Base-by-base conservation (phyloP, 92 coral and sea anemone species). In the Paramuricea clavata region DNA sequence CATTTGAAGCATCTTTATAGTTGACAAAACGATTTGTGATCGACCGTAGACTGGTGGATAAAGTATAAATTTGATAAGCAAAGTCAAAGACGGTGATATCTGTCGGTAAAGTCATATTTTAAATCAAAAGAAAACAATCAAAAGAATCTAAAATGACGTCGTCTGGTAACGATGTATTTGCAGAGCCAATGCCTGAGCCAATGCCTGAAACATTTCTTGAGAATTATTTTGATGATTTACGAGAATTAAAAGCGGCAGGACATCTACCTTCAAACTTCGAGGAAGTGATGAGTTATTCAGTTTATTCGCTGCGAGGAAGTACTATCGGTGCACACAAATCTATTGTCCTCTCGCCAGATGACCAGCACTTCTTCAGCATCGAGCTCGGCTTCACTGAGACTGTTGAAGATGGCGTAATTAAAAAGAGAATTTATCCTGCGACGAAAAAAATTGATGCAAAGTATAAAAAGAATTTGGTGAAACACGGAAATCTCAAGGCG, bases 311-410 rank as follows among this genome's bases (percentile, higher is more conserved):
- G 86, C 41, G 69, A 3, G 90, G 89, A 89, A 64, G 84, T 12
- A 26, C 28, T 0, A 75, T 81, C 27, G 89, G 85, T 26, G 76
- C 94, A 13, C 94, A 92, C 88, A 92, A 83, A 33, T 92, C 94
- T 25, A 82, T 92, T 31, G 94, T 92, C 50, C 90, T 92, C 52
- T 61, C 92, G 19, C 16, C 94, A 25, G 78, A 86, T 39, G 85
- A 86, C 44, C 42, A 81, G 64, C 76, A 61, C 17, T 92, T 83
- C 35, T 27, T 92, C 52, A 86, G 86, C 3, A 92, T 89, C 1
- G 92, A 92, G 92, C 85, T 92, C 15, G 92, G 92, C 2, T 81
- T 89, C 78, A 65, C 50, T 16, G n/a, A n/a, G n/a, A 28, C 0
- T 0, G 83, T 89, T 21, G 27, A 82, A 10, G 94, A 85, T 11